These are phyloP conservation scores for Emydoidea blandingii DNA, from an alignment of 2,797 vertebrate genomes.

Conservation along the genomic window DNA sequence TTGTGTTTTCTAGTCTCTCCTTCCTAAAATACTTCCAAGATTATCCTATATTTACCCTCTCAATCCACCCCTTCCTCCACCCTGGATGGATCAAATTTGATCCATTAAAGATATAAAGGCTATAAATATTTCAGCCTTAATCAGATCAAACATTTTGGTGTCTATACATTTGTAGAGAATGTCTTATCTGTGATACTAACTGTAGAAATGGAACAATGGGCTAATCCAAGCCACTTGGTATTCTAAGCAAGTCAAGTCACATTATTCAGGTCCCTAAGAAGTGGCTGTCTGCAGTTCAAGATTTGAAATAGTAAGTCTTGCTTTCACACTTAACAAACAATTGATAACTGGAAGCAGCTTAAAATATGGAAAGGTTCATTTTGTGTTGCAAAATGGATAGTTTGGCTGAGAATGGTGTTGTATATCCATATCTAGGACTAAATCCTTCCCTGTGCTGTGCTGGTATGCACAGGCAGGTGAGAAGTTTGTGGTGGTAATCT, in stretches of 20 bases:
- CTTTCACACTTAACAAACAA: constrained; percentile 66
- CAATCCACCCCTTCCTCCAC: not conserved
- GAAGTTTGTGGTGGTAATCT: constrained; percentile 4
- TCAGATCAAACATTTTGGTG: not conserved
- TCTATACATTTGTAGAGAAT: constrained; percentile 1
- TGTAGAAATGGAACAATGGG: constrained; percentile 39
- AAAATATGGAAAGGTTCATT: constrained; percentile 45
- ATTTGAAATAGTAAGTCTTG: constrained; percentile 58
- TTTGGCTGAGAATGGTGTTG: constrained; percentile 48
- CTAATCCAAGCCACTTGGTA: constrained; percentile 17
- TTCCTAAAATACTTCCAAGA: constrained; percentile 13
- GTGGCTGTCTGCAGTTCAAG: constrained; percentile 31
- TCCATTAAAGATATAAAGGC: constrained; percentile 13
- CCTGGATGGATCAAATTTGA: not conserved
- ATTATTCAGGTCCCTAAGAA: constrained; percentile 61
- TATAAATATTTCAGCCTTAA: not conserved
- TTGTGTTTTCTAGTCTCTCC: constrained; percentile 2
- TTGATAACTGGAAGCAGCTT: constrained; percentile 64
- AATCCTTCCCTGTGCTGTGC: constrained; percentile 8
- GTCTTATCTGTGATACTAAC: constrained; percentile 53
- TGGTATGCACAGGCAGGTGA: constrained; percentile 44
- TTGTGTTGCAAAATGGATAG: constrained; percentile 65
- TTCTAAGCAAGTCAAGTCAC: constrained; percentile 58
- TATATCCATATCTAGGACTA: constrained; percentile 49
- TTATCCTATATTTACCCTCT: not conserved